These are phyloP conservation scores for Acleris emargana DNA, from an alignment of 2,888 invertebrate species.

Conservation along the genomic window DNA sequence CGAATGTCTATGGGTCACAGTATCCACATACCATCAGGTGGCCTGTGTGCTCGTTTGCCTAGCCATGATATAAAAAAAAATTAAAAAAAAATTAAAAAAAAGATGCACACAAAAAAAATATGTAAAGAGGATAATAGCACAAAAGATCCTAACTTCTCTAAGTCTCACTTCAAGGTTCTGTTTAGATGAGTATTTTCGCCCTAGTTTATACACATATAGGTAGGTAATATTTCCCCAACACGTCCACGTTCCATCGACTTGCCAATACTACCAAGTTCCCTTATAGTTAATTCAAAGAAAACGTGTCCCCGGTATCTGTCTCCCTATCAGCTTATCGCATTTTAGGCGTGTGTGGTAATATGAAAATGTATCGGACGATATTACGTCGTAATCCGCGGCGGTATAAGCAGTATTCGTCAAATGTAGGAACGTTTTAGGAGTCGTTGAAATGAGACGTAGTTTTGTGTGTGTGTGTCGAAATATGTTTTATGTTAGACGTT, in stretches of 20 bases:
- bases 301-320: slow-evolving; percentile 35
- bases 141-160: no score
- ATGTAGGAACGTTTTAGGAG: slow-evolving; percentile 9
- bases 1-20: no score
- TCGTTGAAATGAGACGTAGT: slow-evolving; percentile 1
- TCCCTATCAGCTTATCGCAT: slow-evolving; percentile 35
- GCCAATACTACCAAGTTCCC: slow-evolving; percentile 27
- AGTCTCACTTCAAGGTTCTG: no score
- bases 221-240: neutral
- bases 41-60: no score
- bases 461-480: neutral
- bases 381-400: slow-evolving; percentile 6
- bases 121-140: no score
- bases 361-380: slow-evolving; percentile 10
- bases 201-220: no score
- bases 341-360: slow-evolving; percentile 24
- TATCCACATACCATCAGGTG: no score
- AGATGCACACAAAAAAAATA: no score
- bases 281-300: slow-evolving; percentile 38
- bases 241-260: slow-evolving; percentile 13
- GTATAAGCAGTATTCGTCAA: neutral
- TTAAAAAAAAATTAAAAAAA: no score
- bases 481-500: no score
- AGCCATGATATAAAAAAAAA: no score
- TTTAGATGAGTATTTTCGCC: no score